Evolutionary conservation across 2,888 invertebrate species (phyloP).

Genomic region (Odontomyia ornata): DNA sequence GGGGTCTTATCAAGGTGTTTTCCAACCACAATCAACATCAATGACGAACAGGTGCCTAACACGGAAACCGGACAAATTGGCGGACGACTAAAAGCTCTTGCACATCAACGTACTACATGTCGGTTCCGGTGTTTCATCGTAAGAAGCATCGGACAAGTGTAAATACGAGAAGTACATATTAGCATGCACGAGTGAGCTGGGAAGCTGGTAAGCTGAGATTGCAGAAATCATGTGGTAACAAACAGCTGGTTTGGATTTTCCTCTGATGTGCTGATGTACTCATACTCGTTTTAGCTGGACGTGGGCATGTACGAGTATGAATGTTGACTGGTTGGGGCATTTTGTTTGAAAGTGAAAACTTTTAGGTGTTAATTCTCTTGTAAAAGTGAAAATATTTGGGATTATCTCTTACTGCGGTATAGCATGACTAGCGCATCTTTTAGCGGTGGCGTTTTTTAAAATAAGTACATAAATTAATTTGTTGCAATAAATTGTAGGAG

Average conservation of each 20-base stretch:
- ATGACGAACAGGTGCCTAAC: background rate
- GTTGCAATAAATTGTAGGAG: too few species aligned
- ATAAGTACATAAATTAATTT: too few species aligned
- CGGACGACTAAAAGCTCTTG: background rate
- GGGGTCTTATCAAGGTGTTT: background rate
- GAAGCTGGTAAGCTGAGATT: too few species aligned
- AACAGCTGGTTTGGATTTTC: background rate
- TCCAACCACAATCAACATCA: background rate
- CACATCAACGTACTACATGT: background rate
- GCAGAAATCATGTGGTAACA: background rate
- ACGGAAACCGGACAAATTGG: slow-evolving; percentile 7
- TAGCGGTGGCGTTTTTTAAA: too few species aligned
- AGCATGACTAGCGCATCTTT: background rate
- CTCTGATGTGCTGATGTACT: background rate
- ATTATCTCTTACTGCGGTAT: background rate
- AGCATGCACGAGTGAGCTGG: too few species aligned
- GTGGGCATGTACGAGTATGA: background rate
- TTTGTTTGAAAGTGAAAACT: slow-evolving; percentile 28
- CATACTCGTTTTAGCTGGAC: too few species aligned
- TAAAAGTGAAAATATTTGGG: slow-evolving; percentile 28
- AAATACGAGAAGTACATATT: too few species aligned
- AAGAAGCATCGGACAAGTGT: too few species aligned
- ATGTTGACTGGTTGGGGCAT: background rate
- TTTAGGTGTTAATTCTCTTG: slow-evolving; percentile 8
- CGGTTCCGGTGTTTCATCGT: background rate